Evolutionary conservation across 1,140 invertebrate genomes (phyloP).

Genomic region (Sycophaga agraensis): DNA sequence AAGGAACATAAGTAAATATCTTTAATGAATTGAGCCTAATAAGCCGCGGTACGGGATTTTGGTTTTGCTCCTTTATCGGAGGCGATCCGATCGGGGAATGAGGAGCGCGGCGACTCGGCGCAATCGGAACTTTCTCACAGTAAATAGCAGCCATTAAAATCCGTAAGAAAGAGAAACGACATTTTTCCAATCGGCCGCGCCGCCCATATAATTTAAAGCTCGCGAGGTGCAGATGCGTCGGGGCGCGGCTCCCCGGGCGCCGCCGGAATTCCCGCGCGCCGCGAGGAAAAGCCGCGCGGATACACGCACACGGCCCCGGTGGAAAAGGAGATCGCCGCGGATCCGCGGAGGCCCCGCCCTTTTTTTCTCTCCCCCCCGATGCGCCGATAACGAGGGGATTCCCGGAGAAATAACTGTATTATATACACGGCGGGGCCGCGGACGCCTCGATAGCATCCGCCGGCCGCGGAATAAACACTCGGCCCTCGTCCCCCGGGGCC

Average conservation of each 20-base stretch:
- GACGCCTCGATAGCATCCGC: conserved; percentile 43
- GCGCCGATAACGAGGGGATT: conserved; percentile 41
- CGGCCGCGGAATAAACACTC: conserved; percentile 29
- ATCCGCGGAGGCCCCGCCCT: neutral
- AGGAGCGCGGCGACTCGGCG: too few species aligned
- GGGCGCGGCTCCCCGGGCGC: too few species aligned
- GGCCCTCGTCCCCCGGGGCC: too few species aligned
- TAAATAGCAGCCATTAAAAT: too few species aligned
- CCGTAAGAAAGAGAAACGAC: too few species aligned
- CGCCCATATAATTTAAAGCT: neutral
- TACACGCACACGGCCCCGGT: neutral
- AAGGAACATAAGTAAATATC: too few species aligned
- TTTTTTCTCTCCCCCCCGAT: conserved; percentile 24
- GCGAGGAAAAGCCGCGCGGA: neutral
- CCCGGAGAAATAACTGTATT: conserved; percentile 54
- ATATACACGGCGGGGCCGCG: conserved; percentile 36
- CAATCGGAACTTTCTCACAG: too few species aligned
- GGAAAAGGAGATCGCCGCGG: conserved; percentile 8
- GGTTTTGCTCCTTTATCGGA: too few species aligned
- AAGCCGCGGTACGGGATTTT: too few species aligned
- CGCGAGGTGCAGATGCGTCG: too few species aligned
- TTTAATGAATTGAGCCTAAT: too few species aligned
- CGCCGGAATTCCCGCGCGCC: neutral
- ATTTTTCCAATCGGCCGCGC: neutral
- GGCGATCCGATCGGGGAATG: too few species aligned